A percentile compares a stretch with the other conserved stretches of the same genome.
Conservation (phyloP, 2,113 vertebrate genomes). For the Pyrgilauda ruficollis region DNA sequence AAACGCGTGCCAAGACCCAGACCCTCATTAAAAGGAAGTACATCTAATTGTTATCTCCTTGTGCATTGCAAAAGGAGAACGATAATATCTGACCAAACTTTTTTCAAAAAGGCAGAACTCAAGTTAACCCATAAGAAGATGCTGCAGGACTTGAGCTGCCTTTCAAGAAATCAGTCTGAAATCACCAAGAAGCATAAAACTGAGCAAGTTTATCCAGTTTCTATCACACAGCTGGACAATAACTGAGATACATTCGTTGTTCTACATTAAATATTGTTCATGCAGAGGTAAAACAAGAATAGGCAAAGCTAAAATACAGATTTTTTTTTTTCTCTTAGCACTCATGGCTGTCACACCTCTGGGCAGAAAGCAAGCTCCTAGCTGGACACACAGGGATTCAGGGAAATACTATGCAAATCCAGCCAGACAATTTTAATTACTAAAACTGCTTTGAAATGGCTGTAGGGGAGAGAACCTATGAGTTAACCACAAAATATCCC, state of each 20-base stretch:
- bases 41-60: background rate
- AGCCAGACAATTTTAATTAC: background rate
- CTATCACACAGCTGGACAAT: background rate
- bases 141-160: constrained; percentile 7
- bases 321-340: background rate
- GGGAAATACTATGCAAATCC: background rate
- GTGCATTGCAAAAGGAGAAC: background rate
- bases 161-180: background rate
- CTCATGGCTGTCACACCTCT: background rate
- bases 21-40: background rate
- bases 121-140: constrained; percentile 5
- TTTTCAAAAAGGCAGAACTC: background rate
- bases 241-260: background rate
- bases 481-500: background rate
- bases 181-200: background rate
- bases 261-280: background rate
- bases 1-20: background rate
- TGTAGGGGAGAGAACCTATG: background rate
- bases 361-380: background rate
- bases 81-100: background rate
- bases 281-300: background rate
- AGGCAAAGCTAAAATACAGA: background rate
- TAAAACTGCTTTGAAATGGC: background rate
- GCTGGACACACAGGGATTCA: background rate
- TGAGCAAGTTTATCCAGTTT: background rate